phyloP scores from a whole-genome alignment of 2,797 vertebrate genomes.

The Halcyon chelicuti region DNA sequence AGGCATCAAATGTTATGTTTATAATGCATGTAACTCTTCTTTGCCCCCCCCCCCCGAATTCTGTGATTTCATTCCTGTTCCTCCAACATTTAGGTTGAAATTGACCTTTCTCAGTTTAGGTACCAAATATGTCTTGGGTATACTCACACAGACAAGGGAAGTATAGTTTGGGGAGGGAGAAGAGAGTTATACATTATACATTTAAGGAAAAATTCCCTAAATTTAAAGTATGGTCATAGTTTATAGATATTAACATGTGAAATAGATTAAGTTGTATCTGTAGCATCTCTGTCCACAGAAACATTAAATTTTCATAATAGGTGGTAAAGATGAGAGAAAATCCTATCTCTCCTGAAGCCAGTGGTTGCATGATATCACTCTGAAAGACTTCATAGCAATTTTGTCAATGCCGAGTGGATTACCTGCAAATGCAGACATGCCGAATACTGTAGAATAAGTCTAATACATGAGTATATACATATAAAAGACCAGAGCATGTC shows the following conservation, averaged over 20 bases:
- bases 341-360: background rate
- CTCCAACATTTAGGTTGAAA: background rate
- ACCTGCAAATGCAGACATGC: background rate
- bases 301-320: background rate
- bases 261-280: background rate
- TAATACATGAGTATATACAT: background rate
- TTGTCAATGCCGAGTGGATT: background rate
- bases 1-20: background rate
- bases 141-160: background rate
- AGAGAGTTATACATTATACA: background rate
- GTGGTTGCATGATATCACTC: background rate
- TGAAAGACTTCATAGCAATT: background rate
- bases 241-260: background rate
- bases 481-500: rapidly evolving
- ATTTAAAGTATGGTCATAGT: background rate
- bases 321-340: background rate
- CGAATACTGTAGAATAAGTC: background rate
- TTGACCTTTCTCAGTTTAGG: background rate
- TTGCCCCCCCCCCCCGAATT: background rate
- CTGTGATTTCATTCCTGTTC: background rate
- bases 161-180: background rate
- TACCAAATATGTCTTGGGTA: background rate
- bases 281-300: background rate
- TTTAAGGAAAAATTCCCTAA: background rate
- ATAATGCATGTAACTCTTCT: background rate